Evolutionary conservation across 2,113 vertebrate species (phyloP).

Genomic region (Pseudonaja textilis): DNA sequence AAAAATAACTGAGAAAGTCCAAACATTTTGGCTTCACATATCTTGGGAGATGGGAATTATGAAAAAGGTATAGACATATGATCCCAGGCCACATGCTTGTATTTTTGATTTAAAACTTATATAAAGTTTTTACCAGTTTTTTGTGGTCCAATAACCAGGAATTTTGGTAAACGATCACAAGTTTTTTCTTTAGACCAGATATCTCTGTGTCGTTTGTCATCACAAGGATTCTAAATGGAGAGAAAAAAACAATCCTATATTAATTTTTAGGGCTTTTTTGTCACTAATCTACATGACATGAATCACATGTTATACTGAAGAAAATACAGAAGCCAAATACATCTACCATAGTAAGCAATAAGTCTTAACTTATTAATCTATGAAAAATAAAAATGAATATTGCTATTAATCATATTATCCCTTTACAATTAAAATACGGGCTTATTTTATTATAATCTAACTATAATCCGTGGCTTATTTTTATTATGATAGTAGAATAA

Average conservation of each 20-base stretch:
- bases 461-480: background rate
- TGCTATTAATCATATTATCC: background rate
- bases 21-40: background rate
- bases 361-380: background rate
- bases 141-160: conserved; percentile 93
- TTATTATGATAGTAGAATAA: background rate
- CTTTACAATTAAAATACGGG: background rate
- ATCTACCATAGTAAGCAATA: background rate
- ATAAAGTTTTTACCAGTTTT: conserved; percentile 84
- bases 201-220: conserved; percentile 97
- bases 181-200: conserved; percentile 99
- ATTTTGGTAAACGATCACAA: conserved; percentile 92
- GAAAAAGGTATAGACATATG: background rate
- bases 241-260: conserved; percentile 11
- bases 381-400: background rate
- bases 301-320: background rate
- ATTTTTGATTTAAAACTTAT: background rate
- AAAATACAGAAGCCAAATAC: background rate
- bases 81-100: background rate
- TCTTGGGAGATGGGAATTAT: background rate
- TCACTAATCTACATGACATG: background rate
- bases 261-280: background rate
- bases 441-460: background rate
- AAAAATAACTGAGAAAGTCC: background rate
- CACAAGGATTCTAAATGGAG: conserved; percentile 86